phyloP scores from a whole-genome alignment of 1,140 invertebrate genomes.

The Theocolax elegans region DNA sequence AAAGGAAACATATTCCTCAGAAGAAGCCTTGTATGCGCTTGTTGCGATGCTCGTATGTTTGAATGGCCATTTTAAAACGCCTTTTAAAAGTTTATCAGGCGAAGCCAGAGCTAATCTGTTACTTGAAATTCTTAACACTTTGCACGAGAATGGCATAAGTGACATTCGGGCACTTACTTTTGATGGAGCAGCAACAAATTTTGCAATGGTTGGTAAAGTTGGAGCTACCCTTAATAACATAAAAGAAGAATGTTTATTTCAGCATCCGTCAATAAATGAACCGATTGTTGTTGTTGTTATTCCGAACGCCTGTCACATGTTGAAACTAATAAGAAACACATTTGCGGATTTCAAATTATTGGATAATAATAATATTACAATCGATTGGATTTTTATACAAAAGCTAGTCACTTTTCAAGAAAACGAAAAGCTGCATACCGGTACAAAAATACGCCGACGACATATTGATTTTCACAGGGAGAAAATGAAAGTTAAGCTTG shows the following conservation, averaged over 20 bases:
- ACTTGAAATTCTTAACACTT: background rate
- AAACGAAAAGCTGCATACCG: slow-evolving; percentile 40
- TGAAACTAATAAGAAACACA: slow-evolving; percentile 58
- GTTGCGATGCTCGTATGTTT: slow-evolving; percentile 1
- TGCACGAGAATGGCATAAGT: slow-evolving; percentile 39
- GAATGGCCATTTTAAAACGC: background rate
- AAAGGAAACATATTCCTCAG: background rate
- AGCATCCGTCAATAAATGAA: no score
- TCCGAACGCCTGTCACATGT: slow-evolving; percentile 58
- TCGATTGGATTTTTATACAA: slow-evolving; percentile 44
- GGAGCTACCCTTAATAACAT: slow-evolving; percentile 46
- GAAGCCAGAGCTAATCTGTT: background rate
- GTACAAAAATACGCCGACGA: slow-evolving; percentile 34
- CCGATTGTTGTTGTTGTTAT: slow-evolving; percentile 50
- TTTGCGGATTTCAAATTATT: slow-evolving; percentile 46
- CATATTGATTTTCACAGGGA: slow-evolving; percentile 35
- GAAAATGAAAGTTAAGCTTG: slow-evolving; percentile 47
- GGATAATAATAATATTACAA: slow-evolving; percentile 33
- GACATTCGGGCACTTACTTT: slow-evolving; percentile 23
- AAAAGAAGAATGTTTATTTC: slow-evolving; percentile 51
- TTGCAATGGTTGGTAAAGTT: slow-evolving; percentile 9
- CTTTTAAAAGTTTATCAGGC: background rate
- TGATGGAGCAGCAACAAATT: slow-evolving; percentile 33
- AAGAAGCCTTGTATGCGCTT: background rate
- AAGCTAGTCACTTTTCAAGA: slow-evolving; percentile 40